These are phyloP conservation scores for Aphelenchoides besseyi DNA, from an alignment of 1,140 invertebrate genomes.

Conservation along the genomic window DNA sequence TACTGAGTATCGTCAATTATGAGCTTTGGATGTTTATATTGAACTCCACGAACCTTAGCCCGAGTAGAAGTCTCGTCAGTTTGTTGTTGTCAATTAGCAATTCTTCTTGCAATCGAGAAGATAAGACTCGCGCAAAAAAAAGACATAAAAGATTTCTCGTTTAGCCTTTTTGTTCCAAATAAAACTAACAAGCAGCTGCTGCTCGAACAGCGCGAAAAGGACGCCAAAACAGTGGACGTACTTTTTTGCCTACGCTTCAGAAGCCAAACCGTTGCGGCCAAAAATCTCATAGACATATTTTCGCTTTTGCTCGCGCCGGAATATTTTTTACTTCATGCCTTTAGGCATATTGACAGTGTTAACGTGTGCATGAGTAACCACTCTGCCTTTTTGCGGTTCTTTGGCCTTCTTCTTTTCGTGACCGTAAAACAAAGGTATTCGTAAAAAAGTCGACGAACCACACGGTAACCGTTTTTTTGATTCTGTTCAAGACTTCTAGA, in stretches of 20 bases:
- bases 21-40: background rate
- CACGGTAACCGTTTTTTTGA: no score
- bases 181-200: background rate
- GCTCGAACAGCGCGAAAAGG: background rate
- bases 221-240: background rate
- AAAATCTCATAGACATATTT: slow-evolving; percentile 1
- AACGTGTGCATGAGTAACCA: background rate
- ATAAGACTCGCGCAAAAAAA: background rate
- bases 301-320: background rate
- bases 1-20: background rate
- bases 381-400: background rate
- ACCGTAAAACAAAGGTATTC: background rate
- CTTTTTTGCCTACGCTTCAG: background rate
- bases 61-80: background rate
- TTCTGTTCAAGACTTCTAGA: no score
- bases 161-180: background rate
- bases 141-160: background rate
- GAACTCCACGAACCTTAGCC: background rate
- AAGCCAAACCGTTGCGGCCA: background rate
- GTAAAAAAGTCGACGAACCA: no score
- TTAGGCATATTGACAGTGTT: background rate
- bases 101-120: background rate
- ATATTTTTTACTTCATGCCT: background rate
- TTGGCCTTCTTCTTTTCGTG: background rate
- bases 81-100: background rate